Evolutionary conservation across 2,113 vertebrate genomes (phyloP), one percentile per base, ranked within the genome.

Genomic region (Edolisoma coerulescens): DNA sequence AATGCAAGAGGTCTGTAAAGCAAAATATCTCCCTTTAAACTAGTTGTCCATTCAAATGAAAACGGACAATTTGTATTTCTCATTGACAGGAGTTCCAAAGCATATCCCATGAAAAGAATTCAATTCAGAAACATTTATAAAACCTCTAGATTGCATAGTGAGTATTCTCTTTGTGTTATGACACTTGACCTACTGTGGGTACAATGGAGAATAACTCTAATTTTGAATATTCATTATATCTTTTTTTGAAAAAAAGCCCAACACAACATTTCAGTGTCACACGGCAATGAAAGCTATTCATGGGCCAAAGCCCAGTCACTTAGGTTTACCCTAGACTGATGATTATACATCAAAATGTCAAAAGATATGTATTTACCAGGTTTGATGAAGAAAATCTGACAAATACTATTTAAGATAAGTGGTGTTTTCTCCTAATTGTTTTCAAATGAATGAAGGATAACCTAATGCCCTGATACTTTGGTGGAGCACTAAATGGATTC

Each of bases 301-400:
- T 69, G 96, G 98, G 98, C 97, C 98, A 98, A 96, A 98, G 96
- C 97, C 97, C 94, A 98, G 95, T 97, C 97, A 98, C 97, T 98
- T 97, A 98, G 93, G 97, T 97, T 98, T 98, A 98, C 94, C 93
- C 94, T 85, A 90, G 96, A 96, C 93, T 97, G 98, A 98, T 96
- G 97, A 98, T 98, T 98, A 98, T 96, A 98, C 96, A 98, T 98
- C 97, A 97, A 98, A 97, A 97, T 98, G 98, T 98, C 98, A 98
- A 97, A 96, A 98, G 97, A 98, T 97, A 97, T 98, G 96, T 98
- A 98, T 98, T 98, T 98, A 98, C 97, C 96, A 98, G 98, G 96
- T 98, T 98, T 98, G 98, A 98, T 96, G 97, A 98, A 98, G 97
- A 98, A 98, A 98, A 97, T 96, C 95, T 98, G 98, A 98, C 98